Evolutionary conservation across 1,140 invertebrate species (phyloP), one percentile per base, ranked within the genome.

Genomic region (Acarapis woodi): DNA sequence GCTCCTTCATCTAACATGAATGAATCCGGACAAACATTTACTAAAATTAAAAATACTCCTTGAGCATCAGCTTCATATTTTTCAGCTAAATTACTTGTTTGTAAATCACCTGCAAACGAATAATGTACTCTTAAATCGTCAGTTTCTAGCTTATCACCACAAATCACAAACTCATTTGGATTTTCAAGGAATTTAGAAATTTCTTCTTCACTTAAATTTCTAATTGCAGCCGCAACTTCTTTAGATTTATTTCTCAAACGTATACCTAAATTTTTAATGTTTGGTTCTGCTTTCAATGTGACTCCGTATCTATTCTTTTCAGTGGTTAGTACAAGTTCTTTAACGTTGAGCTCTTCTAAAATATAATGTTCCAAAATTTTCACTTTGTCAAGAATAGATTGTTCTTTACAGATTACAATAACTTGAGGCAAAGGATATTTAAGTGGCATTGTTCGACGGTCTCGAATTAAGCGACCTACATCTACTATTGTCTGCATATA

Each of bases 351-450:
- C 61, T 97, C 93, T 51, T 83, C 76, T 1, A 79, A 50, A 44
- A 97, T 74, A 51, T 93, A 99, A 20, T 63, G 63, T 50, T 88
- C 61, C 18, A 97, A 57, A 6, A 67, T 68, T 26, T 66, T 54
- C 1, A 96, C 62, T 49, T 90, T 78, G n/a, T 73, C 56, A 24
- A 94, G 57, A 44, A 73, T 70, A 20, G 68, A 53, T 25, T 59
- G 48, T 48, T 90, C 73, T 46, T 79, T 71, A 51, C 93, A 74
- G 43, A 99, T 82, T 4, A 96, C 71, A 20, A 96, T 71, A 35
- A 96, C 67, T 62, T 96, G 87, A 14, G 77, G 80, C 33, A 99
- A 55, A 0, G 93, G 93, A 61, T 93, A 94, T 59, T 96, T 96
- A 0, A 90, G 64, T 0, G 88, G 87, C 38, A 94, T 64, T 1